Base-by-base conservation (phyloP, 2,113 vertebrate species). In the Calonectris borealis region DNA sequence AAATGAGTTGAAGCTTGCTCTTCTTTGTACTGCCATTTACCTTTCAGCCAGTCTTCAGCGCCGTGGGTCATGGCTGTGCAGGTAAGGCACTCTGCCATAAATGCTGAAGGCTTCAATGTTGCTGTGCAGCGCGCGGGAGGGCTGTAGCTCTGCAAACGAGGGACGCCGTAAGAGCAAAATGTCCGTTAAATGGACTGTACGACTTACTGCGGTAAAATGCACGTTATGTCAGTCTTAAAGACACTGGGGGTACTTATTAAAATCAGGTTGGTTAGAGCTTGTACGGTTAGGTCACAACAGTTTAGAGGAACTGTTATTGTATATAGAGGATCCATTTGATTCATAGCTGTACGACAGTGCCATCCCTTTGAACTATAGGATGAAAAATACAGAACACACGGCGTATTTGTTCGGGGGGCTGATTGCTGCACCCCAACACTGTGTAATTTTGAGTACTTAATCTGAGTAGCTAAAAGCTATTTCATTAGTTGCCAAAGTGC, bases 211-310 rank as follows among this genome's bases (percentile, higher is more conserved):
- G 42, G 42, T 16, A 42, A 89, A 38, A 32, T 10, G 19, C 2
- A 9, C 5, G 22, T 42, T 42, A 10, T 15, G 32, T 52, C 64
- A 36, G 36, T 7, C 40, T 40, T 31, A n/a, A 65, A 66, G 54
- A 3, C 17, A 9, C 10, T 1, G 18, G 6, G 16, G 5, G 4
- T 5, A 10, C 46, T 31, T 6, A 0, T 4, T 10, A n/a, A 87
- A 71, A 66, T 13, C 3, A 29, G 42, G 6, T 4, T 32, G 44
- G 5, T 18, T 21, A 16, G 7, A 16, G 44, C 49, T 27, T 31
- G 12, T 15, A 3, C 9, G 2, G 14, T n/a, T 22, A 15, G 12
- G n/a, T 13, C 57, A 13, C 24, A 29, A 19, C 40, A 32, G 24
- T 68, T 58, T 17, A 26, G 32, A 22, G 77, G 60, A 38, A 7